phyloP scores from a whole-genome alignment of 1,140 invertebrate species.

The Pseudomyrmex gracilis region DNA sequence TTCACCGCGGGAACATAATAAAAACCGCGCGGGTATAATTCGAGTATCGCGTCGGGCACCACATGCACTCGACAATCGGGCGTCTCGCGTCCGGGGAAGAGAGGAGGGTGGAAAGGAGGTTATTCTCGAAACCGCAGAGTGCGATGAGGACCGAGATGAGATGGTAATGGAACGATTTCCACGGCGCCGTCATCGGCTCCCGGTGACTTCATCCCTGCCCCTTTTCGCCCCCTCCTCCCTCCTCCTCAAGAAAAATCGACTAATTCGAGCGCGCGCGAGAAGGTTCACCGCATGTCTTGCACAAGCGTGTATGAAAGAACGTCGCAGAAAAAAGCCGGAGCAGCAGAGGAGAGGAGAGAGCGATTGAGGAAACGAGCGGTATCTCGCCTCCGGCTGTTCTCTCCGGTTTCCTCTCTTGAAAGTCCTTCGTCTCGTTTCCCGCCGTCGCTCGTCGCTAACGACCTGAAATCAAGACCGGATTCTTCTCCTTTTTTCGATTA shows the following conservation, averaged over 20 bases:
- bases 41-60: slow-evolving; percentile 34
- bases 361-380: slow-evolving; percentile 54
- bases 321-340: not conserved
- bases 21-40: slow-evolving; percentile 43
- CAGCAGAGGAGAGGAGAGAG: slow-evolving; percentile 33
- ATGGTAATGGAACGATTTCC: slow-evolving; percentile 68
- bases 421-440: slow-evolving; percentile 27
- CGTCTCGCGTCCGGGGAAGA: not conserved
- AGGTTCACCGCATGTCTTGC: slow-evolving; percentile 35
- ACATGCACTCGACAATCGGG: slow-evolving; percentile 26
- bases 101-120: not conserved
- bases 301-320: slow-evolving; percentile 41
- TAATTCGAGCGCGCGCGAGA: slow-evolving; percentile 55
- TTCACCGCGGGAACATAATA: slow-evolving; percentile 12
- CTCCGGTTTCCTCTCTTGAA: too few species aligned
- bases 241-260: slow-evolving; percentile 64
- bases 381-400: slow-evolving; percentile 56
- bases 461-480: slow-evolving; percentile 70
- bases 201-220: too few species aligned
- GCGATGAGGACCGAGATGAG: slow-evolving; percentile 23
- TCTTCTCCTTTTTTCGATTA: slow-evolving; percentile 59
- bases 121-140: slow-evolving; percentile 41
- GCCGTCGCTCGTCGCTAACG: slow-evolving; percentile 37
- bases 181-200: slow-evolving; percentile 32
- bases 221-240: too few species aligned